Base-by-base conservation (phyloP, 2,888 invertebrate species). In the Ariolimax columbianus region DNA sequence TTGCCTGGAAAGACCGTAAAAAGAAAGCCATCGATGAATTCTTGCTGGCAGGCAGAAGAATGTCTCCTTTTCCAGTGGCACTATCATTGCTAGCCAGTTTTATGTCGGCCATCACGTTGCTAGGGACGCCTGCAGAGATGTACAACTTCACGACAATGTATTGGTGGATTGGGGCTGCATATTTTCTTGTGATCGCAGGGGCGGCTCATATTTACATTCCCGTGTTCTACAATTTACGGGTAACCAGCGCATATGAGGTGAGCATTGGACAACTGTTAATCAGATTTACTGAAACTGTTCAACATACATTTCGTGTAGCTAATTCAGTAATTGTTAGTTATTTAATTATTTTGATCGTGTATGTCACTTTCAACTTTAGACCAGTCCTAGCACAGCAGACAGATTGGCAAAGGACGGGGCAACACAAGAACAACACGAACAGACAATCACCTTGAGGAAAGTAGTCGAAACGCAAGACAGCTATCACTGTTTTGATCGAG, bases 21-120 rank as follows among this genome's bases (percentile, higher is more conserved):
- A 90, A 90, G 72, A 87, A 89, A 38, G 91, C 90, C 38, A 91
- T 91, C 6, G 89, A 91, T 70, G 91, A 92, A 51, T 93, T 92
- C 82, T 89, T 93, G 33, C 88, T 93, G 86, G 94, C 93, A 1
- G 92, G 93, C 7, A 91, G 92, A 11, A 90, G 91, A 82, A 94
- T 94, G 94, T 89, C 89, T 63, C 89, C 92, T 0, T 83, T 91
- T 3, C 94, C 94, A 0, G 93, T 93, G 30, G 89, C 93, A 0
- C 87, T 94, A 87, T 94, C 93, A n/a, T 88, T 94, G 72, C 89
- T 94, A 68, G 94, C 93, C 40, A 93, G 92, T 87, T 94, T 94
- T 88, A 94, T 94, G 93, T 93, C 93, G 40, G 94, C 93, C 84
- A 93, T 94, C 47, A 93, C 94, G 14, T 85, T 94, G 73, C 91